Evolutionary conservation across 2,113 vertebrate species (phyloP), one percentile per base, ranked within the genome.

Genomic region (Hyperoodon ampullatus): DNA sequence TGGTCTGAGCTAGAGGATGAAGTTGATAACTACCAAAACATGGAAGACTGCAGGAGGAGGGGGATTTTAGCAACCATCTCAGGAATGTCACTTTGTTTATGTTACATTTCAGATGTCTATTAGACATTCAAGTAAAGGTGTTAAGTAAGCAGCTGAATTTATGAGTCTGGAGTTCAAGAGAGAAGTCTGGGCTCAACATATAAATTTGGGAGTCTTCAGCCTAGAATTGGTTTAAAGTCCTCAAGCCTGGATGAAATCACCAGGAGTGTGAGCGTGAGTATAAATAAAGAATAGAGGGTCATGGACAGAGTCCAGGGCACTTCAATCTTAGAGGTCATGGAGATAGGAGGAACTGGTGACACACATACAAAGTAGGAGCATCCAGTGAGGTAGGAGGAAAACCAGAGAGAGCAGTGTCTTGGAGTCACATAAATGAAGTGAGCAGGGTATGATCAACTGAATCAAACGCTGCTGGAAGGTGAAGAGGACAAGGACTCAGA

Each of bases 151-250:
- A 71, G n/a, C 0, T 91, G 74, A 77, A 95, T 81, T 96, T 61
- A 90, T 77, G 47, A 88, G 15, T 71, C 12, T 94, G 55, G 35
- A 93, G 71, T 85, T 93, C 78, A 93, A 89, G 78, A 21, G 72
- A 88, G 44, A 77, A 30, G 42, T 68, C 53, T n/a, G 10, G 28
- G n/a, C 60, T 88, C 16, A 44, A 71, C 44, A 83, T 10, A 93
- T 4, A 90, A 90, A 96, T 66, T 50, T 71, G 50, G 47, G 35
- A 60, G 14, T 39, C 23, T 85, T 78, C 42, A 75, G 75, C 55
- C 90, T 11, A 92, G 75, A 84, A 65, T 75, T 80, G 75, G 44
- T 53, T 90, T 88, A 71, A 83, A 85, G 81, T 15, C 47, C 24
- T 63, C 35, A 88, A 88, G 63, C n/a, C 35, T 66, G 26, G 58